Conservation (phyloP, 2,113 vertebrate species). For the Oryzias woworae region DNA sequence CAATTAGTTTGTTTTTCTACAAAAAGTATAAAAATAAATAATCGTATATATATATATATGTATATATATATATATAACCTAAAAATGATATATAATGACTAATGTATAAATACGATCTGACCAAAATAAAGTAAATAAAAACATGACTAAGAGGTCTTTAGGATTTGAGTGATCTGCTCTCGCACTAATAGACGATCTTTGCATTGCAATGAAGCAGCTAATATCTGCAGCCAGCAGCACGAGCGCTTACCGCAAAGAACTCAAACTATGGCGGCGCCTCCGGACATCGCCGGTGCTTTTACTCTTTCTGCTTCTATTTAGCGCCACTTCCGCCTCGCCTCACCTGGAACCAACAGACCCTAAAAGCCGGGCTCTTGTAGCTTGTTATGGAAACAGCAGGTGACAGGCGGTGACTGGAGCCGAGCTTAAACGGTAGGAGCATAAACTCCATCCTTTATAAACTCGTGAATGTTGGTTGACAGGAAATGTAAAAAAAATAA, state of each 20-base stretch:
- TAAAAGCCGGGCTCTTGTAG: too few species aligned
- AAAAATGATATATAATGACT: too few species aligned
- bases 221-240: conserved; percentile 39
- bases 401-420: conserved; percentile 45
- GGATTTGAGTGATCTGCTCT: conserved; percentile 17
- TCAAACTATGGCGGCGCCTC: conserved; percentile 14
- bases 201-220: conserved; percentile 31
- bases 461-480: too few species aligned
- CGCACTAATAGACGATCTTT: conserved; percentile 26
- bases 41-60: too few species aligned
- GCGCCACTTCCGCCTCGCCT: too few species aligned
- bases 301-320: neutral
- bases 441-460: neutral
- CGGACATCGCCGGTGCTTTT: neutral
- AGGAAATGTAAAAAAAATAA: too few species aligned
- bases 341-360: too few species aligned
- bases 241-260: neutral
- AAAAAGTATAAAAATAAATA: too few species aligned
- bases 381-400: conserved; percentile 27
- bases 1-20: too few species aligned
- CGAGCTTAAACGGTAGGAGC: conserved; percentile 61
- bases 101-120: too few species aligned
- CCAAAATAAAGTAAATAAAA: neutral
- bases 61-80: too few species aligned
- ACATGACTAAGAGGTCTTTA: neutral